Evolutionary conservation across 2,797 vertebrate species (phyloP).

Genomic region (Valencia hispanica): DNA sequence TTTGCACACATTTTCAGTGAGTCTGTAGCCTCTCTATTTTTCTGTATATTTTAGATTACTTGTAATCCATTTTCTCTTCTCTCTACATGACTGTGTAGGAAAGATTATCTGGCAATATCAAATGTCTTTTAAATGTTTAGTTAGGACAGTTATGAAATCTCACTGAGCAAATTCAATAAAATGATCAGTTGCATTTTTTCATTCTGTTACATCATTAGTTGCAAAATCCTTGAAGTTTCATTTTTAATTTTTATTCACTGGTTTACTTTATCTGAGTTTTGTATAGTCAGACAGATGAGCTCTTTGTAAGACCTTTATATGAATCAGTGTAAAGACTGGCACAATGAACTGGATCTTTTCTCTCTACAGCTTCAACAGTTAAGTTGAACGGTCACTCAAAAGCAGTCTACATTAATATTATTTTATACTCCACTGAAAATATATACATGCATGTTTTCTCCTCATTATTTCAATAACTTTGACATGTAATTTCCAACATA

Average conservation of each 20-base stretch:
- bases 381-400: too few relatives aligned
- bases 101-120: constrained; percentile 55
- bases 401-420: too few relatives aligned
- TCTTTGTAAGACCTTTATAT: not conserved
- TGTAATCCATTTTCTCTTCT: not conserved
- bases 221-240: too few relatives aligned
- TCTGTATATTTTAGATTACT: not conserved
- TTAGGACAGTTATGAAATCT: constrained; percentile 54
- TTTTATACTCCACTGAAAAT: too few relatives aligned
- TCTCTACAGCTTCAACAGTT: too few relatives aligned
- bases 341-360: not conserved
- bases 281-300: not conserved
- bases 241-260: not conserved
- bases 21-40: constrained; percentile 21
- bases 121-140: constrained; percentile 47
- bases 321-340: not conserved
- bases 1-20: constrained; percentile 63
- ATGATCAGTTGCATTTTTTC: not conserved
- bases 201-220: too few relatives aligned
- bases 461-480: too few relatives aligned
- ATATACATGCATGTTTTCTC: too few relatives aligned
- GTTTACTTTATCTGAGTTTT: not conserved
- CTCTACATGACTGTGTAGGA: not conserved
- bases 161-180: constrained; percentile 39
- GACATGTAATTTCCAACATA: too few relatives aligned